Conservation (phyloP, 2,113 vertebrate species). For the Albula goreensis region DNA sequence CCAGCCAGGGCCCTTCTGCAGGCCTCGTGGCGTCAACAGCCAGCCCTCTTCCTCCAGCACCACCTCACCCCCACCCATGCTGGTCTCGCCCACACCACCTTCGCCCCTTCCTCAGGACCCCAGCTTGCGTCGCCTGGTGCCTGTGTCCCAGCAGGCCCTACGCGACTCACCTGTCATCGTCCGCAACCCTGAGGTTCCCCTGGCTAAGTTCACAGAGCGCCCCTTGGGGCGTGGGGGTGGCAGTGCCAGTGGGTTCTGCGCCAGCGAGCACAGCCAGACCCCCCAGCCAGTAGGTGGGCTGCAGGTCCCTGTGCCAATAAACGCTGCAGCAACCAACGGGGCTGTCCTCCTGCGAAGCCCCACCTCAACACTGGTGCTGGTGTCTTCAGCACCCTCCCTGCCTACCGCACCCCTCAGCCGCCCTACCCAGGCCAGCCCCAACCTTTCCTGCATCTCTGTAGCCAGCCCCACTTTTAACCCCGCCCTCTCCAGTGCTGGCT, state of each 20-base stretch:
- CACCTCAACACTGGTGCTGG: constrained; percentile 64
- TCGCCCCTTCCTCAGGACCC: constrained; percentile 77
- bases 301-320: constrained; percentile 85
- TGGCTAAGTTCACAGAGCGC: constrained; percentile 81
- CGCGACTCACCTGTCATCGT: constrained; percentile 88
- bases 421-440: constrained; percentile 60
- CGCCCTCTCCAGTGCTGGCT: constrained; percentile 51
- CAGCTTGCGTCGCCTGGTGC: constrained; percentile 75
- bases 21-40: constrained; percentile 66
- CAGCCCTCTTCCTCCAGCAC: constrained; percentile 58
- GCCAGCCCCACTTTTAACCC: constrained; percentile 56
- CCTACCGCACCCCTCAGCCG: constrained; percentile 50
- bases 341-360: constrained; percentile 66
- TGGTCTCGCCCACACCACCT: constrained; percentile 76
- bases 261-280: constrained; percentile 51
- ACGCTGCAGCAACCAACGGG: constrained; percentile 70
- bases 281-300: constrained; percentile 66
- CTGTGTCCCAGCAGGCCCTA: constrained; percentile 70
- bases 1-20: constrained; percentile 61
- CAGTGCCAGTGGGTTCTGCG: constrained; percentile 31
- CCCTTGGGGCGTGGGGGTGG: constrained; percentile 66
- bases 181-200: constrained; percentile 84
- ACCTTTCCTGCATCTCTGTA: constrained; percentile 65
- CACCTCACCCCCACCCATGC: constrained; percentile 76
- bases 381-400: constrained; percentile 66